Evolutionary conservation across 1,140 invertebrate species (phyloP).

Genomic region (Riptortus pedestris): DNA sequence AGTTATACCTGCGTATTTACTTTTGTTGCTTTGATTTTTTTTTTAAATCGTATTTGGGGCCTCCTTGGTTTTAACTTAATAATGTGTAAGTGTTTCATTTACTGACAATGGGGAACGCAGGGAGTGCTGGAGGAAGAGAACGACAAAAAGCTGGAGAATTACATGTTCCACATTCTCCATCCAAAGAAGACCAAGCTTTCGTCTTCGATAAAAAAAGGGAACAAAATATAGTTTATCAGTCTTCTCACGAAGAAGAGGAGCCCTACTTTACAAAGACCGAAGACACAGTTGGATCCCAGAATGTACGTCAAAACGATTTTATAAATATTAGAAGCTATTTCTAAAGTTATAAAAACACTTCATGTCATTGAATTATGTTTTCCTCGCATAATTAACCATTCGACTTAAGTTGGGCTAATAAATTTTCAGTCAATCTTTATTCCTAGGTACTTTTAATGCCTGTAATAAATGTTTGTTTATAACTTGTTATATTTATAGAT

Average conservation of each 20-base stretch:
- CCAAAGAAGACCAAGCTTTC: constrained; percentile 61
- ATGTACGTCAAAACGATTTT: background rate
- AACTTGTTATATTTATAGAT: no score
- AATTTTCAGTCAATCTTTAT: constrained; percentile 10
- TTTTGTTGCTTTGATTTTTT: no score
- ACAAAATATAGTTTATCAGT: constrained; percentile 48
- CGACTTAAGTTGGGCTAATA: constrained; percentile 17
- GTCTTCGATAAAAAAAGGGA: constrained; percentile 72
- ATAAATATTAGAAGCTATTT: no score
- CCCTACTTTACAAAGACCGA: constrained; percentile 59
- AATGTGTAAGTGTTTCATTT: no score
- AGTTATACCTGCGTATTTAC: no score
- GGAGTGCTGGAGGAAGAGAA: constrained; percentile 52
- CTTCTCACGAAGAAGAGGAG: constrained; percentile 69
- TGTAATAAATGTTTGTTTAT: no score
- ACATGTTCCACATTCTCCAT: constrained; percentile 51
- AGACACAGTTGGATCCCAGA: constrained; percentile 20
- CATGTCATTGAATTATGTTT: constrained; percentile 9
- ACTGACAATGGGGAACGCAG: constrained; percentile 66
- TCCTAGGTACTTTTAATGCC: no score
- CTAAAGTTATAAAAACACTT: constrained; percentile 7
- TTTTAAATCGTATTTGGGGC: no score
- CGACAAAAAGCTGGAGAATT: constrained; percentile 50
- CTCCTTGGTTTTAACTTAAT: no score
- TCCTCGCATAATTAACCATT: background rate